A percentile compares a stretch with the other conserved stretches of the same genome.
Evolutionary conservation across 2,797 vertebrate genomes (phyloP).

Genomic region (Chrosomus eos): DNA sequence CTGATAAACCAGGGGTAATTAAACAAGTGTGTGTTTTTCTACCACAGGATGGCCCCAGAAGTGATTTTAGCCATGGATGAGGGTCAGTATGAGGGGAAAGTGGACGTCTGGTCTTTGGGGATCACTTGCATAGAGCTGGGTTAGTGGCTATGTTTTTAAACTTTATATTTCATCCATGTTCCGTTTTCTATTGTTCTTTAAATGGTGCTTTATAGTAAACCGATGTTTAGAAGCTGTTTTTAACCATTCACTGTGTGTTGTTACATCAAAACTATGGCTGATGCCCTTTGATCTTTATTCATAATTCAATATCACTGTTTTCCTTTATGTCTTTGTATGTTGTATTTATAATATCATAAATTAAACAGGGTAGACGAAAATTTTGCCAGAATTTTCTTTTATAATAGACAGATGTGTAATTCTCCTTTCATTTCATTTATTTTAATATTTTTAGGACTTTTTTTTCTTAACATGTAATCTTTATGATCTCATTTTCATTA

Average conservation of each 20-base stretch:
- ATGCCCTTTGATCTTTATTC: background rate
- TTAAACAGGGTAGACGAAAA: background rate
- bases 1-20: background rate
- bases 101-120: slow-evolving; percentile 95
- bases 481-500: background rate
- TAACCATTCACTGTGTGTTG: background rate
- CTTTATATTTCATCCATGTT: slow-evolving; percentile 25
- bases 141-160: slow-evolving; percentile 70
- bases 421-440: background rate
- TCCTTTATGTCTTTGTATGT: background rate
- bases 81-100: slow-evolving; percentile 96
- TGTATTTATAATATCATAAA: background rate
- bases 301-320: background rate
- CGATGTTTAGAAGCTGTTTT: background rate
- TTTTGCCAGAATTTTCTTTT: background rate
- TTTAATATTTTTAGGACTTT: background rate
- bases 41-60: slow-evolving; percentile 95
- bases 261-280: background rate
- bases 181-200: too few species aligned
- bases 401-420: background rate
- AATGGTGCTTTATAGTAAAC: background rate
- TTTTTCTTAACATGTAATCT: background rate
- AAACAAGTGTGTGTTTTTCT: slow-evolving; percentile 58
- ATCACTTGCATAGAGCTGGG: slow-evolving; percentile 98
- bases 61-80: slow-evolving; percentile 99